Conservation (phyloP, 2,113 vertebrate genomes). For the Coturnix japonica region DNA sequence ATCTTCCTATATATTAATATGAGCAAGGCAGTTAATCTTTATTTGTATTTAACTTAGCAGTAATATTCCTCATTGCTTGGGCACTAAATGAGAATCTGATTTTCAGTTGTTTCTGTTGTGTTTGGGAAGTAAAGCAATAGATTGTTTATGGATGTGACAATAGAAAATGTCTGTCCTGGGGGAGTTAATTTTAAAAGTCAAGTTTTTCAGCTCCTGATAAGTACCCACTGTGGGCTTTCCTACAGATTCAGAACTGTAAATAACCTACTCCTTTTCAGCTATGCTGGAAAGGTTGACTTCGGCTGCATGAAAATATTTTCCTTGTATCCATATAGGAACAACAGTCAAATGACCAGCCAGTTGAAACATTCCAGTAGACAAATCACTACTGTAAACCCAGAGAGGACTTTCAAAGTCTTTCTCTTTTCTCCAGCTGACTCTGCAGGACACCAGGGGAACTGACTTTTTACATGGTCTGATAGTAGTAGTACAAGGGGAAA, state of each 20-base stretch:
- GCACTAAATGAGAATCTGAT: background rate
- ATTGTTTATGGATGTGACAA: background rate
- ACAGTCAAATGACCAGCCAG: background rate
- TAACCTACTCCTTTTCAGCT: background rate
- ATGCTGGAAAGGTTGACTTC: background rate
- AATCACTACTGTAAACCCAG: background rate
- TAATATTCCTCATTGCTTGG: background rate
- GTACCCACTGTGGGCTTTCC: background rate
- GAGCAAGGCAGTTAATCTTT: background rate
- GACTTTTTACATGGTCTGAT: too few species aligned
- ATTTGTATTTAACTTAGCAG: background rate
- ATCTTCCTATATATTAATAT: background rate
- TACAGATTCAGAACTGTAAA: background rate
- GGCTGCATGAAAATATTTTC: background rate
- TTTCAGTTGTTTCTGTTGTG: background rate
- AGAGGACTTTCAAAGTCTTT: background rate
- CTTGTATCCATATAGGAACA: background rate
- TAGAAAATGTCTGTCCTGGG: background rate
- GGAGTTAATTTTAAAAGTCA: background rate
- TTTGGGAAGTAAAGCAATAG: background rate
- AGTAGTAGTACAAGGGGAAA: too few species aligned
- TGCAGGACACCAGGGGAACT: background rate
- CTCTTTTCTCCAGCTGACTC: background rate
- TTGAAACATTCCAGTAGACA: background rate
- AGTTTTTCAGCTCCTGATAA: accelerated